Evolutionary conservation across 2,797 vertebrate genomes (phyloP).

Genomic region (Lerista edwardsae): DNA sequence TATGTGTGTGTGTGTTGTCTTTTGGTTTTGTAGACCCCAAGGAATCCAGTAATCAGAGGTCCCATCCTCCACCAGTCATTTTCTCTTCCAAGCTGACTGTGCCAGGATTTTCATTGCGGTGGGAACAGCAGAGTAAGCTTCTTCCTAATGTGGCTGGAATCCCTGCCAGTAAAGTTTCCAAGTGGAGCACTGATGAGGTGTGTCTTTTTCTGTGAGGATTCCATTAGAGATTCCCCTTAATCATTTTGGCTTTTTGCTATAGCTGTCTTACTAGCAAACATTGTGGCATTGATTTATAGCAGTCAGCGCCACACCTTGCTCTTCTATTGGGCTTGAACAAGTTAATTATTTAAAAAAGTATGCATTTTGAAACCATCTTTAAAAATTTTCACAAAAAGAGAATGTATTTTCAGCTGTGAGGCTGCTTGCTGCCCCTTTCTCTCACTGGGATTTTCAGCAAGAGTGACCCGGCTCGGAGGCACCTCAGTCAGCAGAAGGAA

Average conservation of each 20-base stretch:
- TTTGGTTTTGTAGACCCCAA: constrained; percentile 67
- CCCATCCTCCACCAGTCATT: constrained; percentile 81
- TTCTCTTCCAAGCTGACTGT: constrained; percentile 81
- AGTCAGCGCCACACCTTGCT: too few species aligned
- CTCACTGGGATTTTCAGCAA: too few species aligned
- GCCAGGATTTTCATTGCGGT: constrained; percentile 81
- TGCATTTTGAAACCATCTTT: too few species aligned
- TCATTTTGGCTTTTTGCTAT: neutral
- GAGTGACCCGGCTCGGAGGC: too few species aligned
- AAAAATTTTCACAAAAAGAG: too few species aligned
- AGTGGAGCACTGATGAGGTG: constrained; percentile 87
- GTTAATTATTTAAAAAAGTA: too few species aligned
- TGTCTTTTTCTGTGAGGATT: constrained; percentile 5
- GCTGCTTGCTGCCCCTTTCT: too few species aligned
- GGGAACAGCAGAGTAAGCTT: constrained; percentile 89
- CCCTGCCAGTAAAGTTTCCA: constrained; percentile 86
- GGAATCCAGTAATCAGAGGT: constrained; percentile 74
- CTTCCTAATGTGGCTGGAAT: constrained; percentile 87
- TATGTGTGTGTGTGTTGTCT: too few species aligned
- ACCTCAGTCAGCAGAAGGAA: too few species aligned
- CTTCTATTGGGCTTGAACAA: too few species aligned
- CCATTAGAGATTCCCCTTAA: neutral
- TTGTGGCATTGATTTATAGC: too few species aligned
- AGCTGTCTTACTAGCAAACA: neutral
- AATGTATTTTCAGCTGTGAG: too few species aligned